Conservation (phyloP, 2,797 vertebrate species). For the Danionella dracula region DNA sequence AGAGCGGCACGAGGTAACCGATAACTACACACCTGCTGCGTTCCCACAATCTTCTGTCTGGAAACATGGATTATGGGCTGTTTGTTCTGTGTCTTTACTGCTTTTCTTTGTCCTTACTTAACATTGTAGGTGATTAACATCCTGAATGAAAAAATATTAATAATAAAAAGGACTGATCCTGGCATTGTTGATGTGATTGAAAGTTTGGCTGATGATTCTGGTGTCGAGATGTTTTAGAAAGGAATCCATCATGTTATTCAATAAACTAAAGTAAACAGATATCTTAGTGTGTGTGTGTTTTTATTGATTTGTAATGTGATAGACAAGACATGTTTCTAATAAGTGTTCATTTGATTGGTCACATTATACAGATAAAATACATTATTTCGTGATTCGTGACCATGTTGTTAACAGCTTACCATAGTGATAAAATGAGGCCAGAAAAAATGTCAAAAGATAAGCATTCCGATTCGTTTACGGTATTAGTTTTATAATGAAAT, state of each 20-base stretch:
- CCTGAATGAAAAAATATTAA: constrained; percentile 12
- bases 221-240: neutral
- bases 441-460: too few species aligned
- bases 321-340: too few species aligned
- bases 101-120: too few species aligned
- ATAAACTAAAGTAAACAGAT: constrained; percentile 41
- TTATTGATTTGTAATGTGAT: neutral
- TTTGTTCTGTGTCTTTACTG: neutral
- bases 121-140: constrained; percentile 1
- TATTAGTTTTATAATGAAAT: too few species aligned
- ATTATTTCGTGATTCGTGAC: too few species aligned
- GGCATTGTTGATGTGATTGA: neutral
- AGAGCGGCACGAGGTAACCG: constrained; percentile 43
- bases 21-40: too few species aligned
- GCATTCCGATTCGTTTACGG: too few species aligned
- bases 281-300: constrained; percentile 29
- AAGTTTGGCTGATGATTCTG: constrained; percentile 6
- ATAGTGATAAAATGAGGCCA: too few species aligned
- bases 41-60: neutral
- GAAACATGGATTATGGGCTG: neutral
- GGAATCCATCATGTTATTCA: constrained; percentile 44
- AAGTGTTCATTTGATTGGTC: too few species aligned
- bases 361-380: too few species aligned
- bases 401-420: too few species aligned
- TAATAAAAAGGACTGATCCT: neutral